Evolutionary conservation across 2,797 vertebrate species (phyloP).

Genomic region (Phrynocephalus vlangalii): DNA sequence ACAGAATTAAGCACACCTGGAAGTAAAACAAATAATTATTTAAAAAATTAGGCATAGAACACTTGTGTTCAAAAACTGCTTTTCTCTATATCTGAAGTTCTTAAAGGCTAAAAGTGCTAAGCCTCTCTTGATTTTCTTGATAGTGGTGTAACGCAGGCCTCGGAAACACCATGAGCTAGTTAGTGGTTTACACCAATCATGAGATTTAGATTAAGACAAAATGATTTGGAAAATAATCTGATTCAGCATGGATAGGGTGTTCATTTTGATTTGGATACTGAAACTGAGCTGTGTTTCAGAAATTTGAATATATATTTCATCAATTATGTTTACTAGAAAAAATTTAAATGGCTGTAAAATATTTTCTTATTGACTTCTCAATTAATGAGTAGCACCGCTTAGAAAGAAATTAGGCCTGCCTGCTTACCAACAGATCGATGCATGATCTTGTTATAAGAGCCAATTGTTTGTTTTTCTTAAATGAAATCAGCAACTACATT

Average conservation of each 20-base stretch:
- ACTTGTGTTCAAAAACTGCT: not conserved
- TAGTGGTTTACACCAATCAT: not conserved
- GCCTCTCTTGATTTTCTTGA: not conserved
- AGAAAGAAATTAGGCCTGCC: not conserved
- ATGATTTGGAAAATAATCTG: not conserved
- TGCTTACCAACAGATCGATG: not conserved
- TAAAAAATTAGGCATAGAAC: not conserved
- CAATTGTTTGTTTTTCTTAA: not conserved
- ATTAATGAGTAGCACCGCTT: not conserved
- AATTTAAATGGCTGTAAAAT: not conserved
- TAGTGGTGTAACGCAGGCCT: not conserved
- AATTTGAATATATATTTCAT: not conserved
- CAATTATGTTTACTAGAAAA: not conserved
- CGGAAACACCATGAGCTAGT: not conserved
- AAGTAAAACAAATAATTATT: not conserved
- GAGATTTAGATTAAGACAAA: not conserved
- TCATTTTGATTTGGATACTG: not conserved
- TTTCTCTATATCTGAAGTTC: not conserved
- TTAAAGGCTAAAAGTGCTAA: not conserved
- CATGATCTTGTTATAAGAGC: not conserved
- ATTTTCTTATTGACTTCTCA: not conserved
- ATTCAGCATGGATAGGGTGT: not conserved
- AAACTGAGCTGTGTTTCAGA: not conserved
- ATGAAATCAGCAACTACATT: not conserved
- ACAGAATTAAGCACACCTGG: conserved; percentile 11